Evolutionary conservation across 2,113 vertebrate genomes (phyloP), one percentile per base, ranked within the genome.

Genomic region (Dipodomys ordii): DNA sequence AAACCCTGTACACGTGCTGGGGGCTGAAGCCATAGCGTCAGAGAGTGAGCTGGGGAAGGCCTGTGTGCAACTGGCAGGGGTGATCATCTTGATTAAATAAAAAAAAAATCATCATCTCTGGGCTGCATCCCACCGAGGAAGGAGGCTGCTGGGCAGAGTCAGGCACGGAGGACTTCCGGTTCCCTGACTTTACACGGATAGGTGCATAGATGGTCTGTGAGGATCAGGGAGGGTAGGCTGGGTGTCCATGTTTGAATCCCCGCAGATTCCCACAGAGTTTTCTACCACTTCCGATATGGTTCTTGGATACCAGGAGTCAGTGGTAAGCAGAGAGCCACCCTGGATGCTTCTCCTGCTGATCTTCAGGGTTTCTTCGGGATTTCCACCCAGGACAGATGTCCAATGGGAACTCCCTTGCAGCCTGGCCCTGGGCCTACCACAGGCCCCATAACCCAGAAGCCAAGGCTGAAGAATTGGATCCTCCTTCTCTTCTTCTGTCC

Each of bases 141-240:
- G 99, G 99, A 1, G 99, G 99, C 97, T 98, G 99, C 93, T 99
- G 99, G 99, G 99, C 99, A 0, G 99, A 99, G 96, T 99, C 99
- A 60, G 99, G 99, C 96, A 98, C 99, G 98, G 95, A 99, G 94
- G 99, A 99, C 44, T 97, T 99, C 74, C 99, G 98, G 68, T 99
- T 99, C 97, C 99, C 99, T 18, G 99, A 99, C 97, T 99, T 99
- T 78, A 99, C 99, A n/a, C 97, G 98, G 92, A 99, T 99, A 99
- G 99, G 99, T 5, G 98, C 99, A 30, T 99, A 99, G 53, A 57
- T 57, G 83, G 98, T 99, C 83, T 99, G 98, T 90, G 99, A 99
- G 90, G 62, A 99, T 99, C 84, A 99, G 97, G 99, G 99, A 99
- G 39, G 39, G 95, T 99, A 99, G 99, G 99, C 99, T 3, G 99